Percentiles rank a stretch among this genome's conserved stretches.
These are phyloP conservation scores for Nematostella vectensis DNA, from an alignment of 92 coral and sea anemone species.

Conservation along the genomic window DNA sequence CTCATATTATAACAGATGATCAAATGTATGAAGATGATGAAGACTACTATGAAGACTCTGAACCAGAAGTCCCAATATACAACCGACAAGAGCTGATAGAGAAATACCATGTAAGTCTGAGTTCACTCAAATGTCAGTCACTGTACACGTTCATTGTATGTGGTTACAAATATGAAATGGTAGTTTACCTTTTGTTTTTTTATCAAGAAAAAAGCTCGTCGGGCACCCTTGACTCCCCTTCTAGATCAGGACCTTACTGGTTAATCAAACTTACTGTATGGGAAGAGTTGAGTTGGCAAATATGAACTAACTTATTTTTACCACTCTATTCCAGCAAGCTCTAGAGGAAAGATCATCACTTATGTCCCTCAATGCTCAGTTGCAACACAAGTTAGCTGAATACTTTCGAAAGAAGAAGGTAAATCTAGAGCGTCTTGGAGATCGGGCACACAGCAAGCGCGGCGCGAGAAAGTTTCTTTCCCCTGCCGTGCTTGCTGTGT, in stretches of 20 bases:
- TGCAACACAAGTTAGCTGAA: constrained; percentile 93
- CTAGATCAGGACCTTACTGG: too few relatives aligned
- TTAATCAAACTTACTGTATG: too few relatives aligned
- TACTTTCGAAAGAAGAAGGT: constrained; percentile 98
- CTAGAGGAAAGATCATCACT: constrained; percentile 83
- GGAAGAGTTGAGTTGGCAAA: too few relatives aligned
- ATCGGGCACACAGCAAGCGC: too few relatives aligned
- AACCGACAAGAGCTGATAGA: constrained; percentile 91
- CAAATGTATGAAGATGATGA: constrained; percentile 51
- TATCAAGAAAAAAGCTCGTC: neutral
- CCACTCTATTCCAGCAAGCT: constrained; percentile 73
- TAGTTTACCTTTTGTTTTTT: neutral
- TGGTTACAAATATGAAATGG: neutral
- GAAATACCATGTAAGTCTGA: constrained; percentile 83
- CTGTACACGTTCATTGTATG: neutral
- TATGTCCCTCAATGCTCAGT: constrained; percentile 85
- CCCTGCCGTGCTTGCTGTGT: too few relatives aligned
- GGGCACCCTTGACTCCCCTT: too few relatives aligned
- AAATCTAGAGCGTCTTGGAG: too few relatives aligned
- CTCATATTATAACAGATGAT: too few relatives aligned
- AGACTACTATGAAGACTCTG: constrained; percentile 75
- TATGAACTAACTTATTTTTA: neutral
- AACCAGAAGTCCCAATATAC: constrained; percentile 86
- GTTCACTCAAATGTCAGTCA: neutral
- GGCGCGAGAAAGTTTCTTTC: too few relatives aligned